Base-by-base conservation (phyloP, 2,888 invertebrate genomes). In the Rhagium mordax region DNA sequence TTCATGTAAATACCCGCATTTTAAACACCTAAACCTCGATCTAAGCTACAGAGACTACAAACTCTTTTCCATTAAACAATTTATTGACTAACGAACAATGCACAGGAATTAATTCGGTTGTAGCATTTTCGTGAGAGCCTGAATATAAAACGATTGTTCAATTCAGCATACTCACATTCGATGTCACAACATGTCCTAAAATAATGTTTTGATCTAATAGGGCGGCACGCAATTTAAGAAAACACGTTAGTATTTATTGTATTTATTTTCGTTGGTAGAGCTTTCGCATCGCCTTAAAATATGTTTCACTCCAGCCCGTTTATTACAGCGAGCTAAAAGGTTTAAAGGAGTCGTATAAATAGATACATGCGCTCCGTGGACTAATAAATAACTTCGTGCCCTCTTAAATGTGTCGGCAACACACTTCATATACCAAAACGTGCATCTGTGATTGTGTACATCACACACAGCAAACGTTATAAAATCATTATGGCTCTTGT, bases 281-380 rank as follows among this genome's bases (percentile, higher is more conserved):
- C 29, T 24, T 49, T 24, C 53, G 53, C 33, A 18, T 65, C 33
- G 65, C 24, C 27, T 29, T 29, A 53, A 65, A 55, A 65, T 65
- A 65, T 41, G 65, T 65, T 65, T 53, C 53, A 65, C 65, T 51
- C 53, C 33, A 72, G 57, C 67, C n/a, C 69, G 71, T 68, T 69
- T 66, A 73, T 65, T 74, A 72, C 70, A 18, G 66, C 62, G 71
- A 72, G 74, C 51, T 76, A 70, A 76, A 76, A 76, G 76, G 65
- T 76, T 76, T 76, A 72, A 74, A 76, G 76, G 55, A 70, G 66
- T 59, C 41, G 33, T 68, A 71, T 68, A 68, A 74, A 76, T 74
- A 66, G 76, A 76, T 71, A 74, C 71, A 72, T 20, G 65, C 53
- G 24, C 73, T 66, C 65, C 57, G 61, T 59, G 47, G 71, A 61